Percentiles rank a stretch among this genome's conserved stretches.
Evolutionary conservation across 2,888 invertebrate species (phyloP).

Genomic region (Holacanthella duospinosa): DNA sequence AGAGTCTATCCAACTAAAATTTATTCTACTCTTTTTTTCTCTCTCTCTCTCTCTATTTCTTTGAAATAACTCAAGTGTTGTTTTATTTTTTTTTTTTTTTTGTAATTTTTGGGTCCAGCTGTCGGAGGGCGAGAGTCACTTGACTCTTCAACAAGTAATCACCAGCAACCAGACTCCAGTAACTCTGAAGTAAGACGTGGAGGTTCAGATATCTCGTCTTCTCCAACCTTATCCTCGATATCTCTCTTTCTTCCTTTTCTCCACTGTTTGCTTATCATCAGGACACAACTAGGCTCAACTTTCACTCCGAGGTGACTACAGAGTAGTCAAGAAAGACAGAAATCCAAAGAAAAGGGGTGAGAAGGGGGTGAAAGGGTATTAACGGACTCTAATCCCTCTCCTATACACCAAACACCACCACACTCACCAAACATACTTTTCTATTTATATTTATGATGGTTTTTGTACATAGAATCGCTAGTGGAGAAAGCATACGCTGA

Average conservation of each 20-base stretch:
- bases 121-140: conserved; percentile 1
- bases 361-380: neutral
- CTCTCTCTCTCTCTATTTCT: neutral
- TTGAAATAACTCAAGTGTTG: neutral
- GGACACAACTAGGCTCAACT: neutral
- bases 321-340: neutral
- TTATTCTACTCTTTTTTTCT: no score
- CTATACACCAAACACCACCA: no score
- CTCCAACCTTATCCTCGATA: neutral
- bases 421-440: neutral
- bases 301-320: neutral
- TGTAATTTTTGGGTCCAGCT: conserved; percentile 5
- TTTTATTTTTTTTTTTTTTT: neutral
- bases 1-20: no score
- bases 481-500: no score
- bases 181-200: neutral
- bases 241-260: neutral
- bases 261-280: conserved; percentile 3
- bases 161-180: conserved; percentile 1
- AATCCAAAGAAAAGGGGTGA: neutral
- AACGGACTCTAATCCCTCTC: neutral
- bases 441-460: neutral
- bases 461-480: no score
- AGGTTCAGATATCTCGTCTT: neutral
- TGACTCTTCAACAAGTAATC: neutral